Evolutionary conservation across 2,113 vertebrate species (phyloP).

Genomic region (Varanus komodoensis): DNA sequence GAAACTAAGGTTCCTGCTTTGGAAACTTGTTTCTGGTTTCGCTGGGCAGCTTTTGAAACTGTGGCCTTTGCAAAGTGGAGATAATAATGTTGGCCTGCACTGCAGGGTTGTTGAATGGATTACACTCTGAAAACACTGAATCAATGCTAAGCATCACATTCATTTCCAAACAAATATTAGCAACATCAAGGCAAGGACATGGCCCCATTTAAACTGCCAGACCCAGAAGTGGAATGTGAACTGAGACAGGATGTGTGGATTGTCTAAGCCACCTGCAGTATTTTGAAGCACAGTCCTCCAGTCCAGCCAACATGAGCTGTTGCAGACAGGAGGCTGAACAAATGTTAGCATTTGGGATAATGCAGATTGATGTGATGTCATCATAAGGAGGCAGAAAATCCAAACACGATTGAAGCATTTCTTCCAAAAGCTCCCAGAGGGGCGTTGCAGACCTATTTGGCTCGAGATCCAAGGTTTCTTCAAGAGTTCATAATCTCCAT

Average conservation of each 20-base stretch:
- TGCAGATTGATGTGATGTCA: conserved; percentile 7
- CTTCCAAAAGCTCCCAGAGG: background rate
- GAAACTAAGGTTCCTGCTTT: no score
- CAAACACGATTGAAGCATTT: conserved; percentile 3
- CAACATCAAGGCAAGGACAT: background rate
- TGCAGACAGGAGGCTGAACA: background rate
- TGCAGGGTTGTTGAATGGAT: background rate
- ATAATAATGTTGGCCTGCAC: background rate
- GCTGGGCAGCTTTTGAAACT: background rate
- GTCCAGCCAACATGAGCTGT: background rate
- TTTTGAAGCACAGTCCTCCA: background rate
- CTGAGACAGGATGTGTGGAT: background rate
- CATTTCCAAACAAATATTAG: background rate
- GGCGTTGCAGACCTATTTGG: background rate
- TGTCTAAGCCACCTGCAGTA: background rate
- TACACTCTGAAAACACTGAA: background rate
- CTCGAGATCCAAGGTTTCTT: conserved; percentile 9
- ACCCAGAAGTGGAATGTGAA: background rate
- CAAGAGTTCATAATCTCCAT: background rate
- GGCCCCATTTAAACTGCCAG: background rate
- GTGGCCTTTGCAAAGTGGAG: background rate
- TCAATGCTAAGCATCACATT: background rate
- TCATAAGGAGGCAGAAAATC: background rate
- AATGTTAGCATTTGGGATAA: conserved; percentile 4
- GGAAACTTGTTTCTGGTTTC: background rate